Evolutionary conservation across 2,797 vertebrate species (phyloP).

Genomic region (Semotilus atromaculatus): DNA sequence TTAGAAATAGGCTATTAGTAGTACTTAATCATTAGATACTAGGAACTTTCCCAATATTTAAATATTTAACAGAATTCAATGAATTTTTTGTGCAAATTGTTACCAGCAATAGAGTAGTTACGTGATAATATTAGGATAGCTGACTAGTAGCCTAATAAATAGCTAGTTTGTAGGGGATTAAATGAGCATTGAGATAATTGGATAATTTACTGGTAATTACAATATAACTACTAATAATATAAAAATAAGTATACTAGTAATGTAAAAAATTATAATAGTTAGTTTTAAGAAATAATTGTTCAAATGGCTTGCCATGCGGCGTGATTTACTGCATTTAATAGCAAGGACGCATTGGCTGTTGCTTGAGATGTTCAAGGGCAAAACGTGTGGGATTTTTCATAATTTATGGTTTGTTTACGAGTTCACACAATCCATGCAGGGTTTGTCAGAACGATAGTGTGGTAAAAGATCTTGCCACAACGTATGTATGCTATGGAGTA

Average conservation of each 20-base stretch:
- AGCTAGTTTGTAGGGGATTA: not conserved
- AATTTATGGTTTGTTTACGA: constrained; percentile 37
- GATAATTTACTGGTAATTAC: not conserved
- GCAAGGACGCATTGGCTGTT: constrained; percentile 55
- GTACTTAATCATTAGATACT: not conserved
- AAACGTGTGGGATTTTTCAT: constrained; percentile 27
- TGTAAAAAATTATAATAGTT: not conserved
- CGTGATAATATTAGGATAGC: not conserved
- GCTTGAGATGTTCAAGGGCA: constrained; percentile 52
- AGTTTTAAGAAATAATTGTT: not conserved
- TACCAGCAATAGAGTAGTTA: not conserved
- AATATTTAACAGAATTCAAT: not conserved
- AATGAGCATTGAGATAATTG: not conserved
- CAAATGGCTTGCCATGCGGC: not conserved
- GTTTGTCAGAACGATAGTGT: not conserved
- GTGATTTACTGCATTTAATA: constrained; percentile 51
- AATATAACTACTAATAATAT: not conserved
- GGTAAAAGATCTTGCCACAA: not conserved
- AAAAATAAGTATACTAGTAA: not conserved
- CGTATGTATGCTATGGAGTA: not conserved
- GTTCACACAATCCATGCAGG: not conserved
- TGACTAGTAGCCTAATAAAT: not conserved
- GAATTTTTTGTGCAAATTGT: not conserved
- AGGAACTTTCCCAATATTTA: not conserved
- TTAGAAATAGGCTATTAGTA: not conserved